phyloP scores from a whole-genome alignment of 1,140 invertebrate species.

The Holotrichia oblita region DNA sequence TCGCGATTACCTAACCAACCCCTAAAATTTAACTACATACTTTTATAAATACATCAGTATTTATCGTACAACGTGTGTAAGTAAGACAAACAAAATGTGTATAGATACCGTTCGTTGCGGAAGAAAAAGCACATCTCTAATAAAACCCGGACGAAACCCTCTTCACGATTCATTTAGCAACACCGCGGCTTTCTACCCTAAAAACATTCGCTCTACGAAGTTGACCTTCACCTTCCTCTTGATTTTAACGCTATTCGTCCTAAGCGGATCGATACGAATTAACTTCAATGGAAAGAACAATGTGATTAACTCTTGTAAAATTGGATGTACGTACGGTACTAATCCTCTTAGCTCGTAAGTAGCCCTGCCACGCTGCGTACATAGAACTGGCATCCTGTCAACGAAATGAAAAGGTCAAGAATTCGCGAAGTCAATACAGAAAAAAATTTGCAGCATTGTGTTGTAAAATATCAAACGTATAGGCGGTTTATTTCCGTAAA shows the following conservation, averaged over 20 bases:
- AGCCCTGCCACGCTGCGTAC: no score
- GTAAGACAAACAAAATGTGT: background rate
- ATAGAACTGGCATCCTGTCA: no score
- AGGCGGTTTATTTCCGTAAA: no score
- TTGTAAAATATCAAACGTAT: no score
- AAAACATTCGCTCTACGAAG: background rate
- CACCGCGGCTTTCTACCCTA: background rate
- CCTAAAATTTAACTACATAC: background rate
- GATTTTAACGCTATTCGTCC: background rate
- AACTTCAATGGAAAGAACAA: slow-evolving; percentile 13
- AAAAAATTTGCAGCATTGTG: no score
- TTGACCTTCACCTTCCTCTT: background rate
- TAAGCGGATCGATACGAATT: slow-evolving; percentile 13
- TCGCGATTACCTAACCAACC: background rate
- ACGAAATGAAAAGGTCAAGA: no score
- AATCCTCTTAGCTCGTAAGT: no score
- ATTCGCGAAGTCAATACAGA: no score
- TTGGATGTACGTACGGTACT: background rate
- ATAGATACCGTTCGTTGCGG: background rate
- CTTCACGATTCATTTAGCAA: background rate
- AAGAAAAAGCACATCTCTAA: background rate
- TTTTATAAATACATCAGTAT: background rate
- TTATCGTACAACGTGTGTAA: background rate
- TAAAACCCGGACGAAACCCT: background rate
- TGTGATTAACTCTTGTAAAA: background rate